A percentile compares a stretch with the other conserved stretches of the same genome.
Conservation (phyloP, 2,113 vertebrate genomes). For the Ahaetulla prasina region DNA sequence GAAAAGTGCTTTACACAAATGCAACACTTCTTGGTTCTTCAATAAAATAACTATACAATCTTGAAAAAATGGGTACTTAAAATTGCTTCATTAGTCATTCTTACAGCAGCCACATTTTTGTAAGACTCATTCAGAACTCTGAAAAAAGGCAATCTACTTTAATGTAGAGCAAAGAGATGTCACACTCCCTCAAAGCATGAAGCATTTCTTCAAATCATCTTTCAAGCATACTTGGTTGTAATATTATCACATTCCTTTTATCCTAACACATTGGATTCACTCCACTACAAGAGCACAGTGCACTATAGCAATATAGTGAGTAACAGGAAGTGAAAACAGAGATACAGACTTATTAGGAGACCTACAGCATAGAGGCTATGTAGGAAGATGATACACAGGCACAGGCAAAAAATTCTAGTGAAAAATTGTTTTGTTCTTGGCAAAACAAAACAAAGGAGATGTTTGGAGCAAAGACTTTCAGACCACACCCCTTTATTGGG, state of each 20-base stretch:
- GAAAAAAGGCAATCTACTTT: neutral
- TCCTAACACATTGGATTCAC: neutral
- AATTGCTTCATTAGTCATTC: neutral
- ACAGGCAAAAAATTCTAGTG: neutral
- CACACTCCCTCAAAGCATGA: neutral
- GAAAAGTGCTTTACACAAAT: neutral
- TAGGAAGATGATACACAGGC: neutral
- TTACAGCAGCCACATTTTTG: neutral
- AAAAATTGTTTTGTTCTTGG: neutral
- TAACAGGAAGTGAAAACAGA: neutral
- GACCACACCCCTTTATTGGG: neutral
- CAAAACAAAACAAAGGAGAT: neutral
- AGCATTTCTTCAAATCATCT: neutral
- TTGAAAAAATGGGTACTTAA: neutral
- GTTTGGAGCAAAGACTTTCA: neutral
- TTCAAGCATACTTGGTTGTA: neutral
- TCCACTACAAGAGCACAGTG: neutral
- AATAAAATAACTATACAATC: neutral
- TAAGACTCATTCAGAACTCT: neutral
- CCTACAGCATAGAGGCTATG: neutral
- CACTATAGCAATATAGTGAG: neutral
- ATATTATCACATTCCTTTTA: neutral
- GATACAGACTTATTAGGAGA: neutral
- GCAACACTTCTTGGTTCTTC: neutral
- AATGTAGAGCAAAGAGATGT: neutral